phyloP scores from a whole-genome alignment of 2,797 vertebrate species.

The Megalops cyprinoides region DNA sequence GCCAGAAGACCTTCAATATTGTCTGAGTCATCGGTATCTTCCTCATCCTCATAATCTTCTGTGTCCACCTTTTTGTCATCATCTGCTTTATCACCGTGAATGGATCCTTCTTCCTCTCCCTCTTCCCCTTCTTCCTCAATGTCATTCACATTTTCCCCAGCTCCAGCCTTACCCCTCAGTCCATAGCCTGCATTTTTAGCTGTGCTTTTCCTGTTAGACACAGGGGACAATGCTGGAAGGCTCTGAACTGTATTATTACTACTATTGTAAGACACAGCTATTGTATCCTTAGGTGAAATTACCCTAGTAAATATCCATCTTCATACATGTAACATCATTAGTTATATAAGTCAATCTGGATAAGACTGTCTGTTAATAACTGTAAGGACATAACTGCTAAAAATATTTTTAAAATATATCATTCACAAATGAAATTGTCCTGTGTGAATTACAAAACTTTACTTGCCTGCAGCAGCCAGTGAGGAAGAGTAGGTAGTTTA shows the following conservation, averaged over 20 bases:
- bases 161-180: background rate
- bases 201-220: background rate
- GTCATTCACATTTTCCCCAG: background rate
- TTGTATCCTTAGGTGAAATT: too few species aligned
- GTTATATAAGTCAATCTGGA: too few species aligned
- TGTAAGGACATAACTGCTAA: too few species aligned
- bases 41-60: constrained; percentile 21
- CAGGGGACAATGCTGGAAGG: background rate
- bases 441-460: background rate
- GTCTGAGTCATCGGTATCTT: constrained; percentile 52
- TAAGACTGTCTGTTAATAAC: too few species aligned
- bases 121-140: constrained; percentile 19
- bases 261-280: background rate
- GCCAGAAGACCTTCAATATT: constrained; percentile 70
- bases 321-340: too few species aligned
- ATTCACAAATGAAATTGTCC: background rate
- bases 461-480: too few species aligned
- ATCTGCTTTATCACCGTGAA: constrained; percentile 10
- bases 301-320: too few species aligned
- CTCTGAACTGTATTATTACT: background rate
- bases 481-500: too few species aligned
- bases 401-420: background rate
- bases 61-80: constrained; percentile 28
- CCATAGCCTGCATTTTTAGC: background rate
- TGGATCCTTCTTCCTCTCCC: background rate